These are phyloP conservation scores for Drosophila sproati DNA, from an alignment of 1,140 invertebrate species.

Conservation along the genomic window DNA sequence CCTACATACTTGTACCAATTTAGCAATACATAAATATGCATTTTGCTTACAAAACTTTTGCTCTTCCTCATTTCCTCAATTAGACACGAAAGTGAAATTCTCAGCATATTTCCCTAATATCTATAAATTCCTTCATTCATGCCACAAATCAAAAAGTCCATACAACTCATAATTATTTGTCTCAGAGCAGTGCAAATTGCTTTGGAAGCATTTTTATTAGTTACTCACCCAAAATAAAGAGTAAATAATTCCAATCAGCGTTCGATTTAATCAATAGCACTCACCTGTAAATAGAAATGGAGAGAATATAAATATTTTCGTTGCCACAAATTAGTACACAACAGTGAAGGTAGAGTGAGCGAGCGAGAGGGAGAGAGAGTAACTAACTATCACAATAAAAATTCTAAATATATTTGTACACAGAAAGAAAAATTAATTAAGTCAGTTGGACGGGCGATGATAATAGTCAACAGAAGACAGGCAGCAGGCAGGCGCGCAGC, in stretches of 20 bases:
- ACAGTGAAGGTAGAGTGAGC: background rate
- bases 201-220: background rate
- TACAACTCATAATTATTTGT: no score
- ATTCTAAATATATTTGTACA: constrained; percentile 3
- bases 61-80: no score
- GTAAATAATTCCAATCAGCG: constrained; percentile 4
- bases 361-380: background rate
- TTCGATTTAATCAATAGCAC: constrained; percentile 29
- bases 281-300: constrained; percentile 29
- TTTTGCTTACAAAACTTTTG: no score
- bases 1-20: no score
- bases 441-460: constrained; percentile 34
- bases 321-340: constrained; percentile 27
- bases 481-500: background rate
- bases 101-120: no score
- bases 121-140: background rate
- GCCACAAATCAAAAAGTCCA: background rate
- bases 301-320: constrained; percentile 15
- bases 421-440: constrained; percentile 60
- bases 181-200: background rate
- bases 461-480: constrained; percentile 32
- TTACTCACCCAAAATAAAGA: constrained; percentile 18
- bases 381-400: constrained; percentile 25
- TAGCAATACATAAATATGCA: no score
- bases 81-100: background rate